Conservation (phyloP, 2,888 invertebrate genomes). For the Ischnus inquisitorius region DNA sequence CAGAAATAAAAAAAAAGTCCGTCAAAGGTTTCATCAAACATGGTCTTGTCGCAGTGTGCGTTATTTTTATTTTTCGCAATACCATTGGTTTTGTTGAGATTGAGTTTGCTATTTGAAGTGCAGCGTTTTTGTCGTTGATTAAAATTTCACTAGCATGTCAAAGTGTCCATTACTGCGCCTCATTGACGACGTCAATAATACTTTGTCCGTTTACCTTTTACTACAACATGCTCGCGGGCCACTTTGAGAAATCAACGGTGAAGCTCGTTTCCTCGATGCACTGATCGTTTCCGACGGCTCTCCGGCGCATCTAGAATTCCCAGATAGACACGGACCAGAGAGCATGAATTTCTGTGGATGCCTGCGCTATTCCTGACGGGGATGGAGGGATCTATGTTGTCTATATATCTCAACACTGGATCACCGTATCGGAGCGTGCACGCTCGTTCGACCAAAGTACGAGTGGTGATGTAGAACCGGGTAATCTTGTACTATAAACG, state of each 20-base stretch:
- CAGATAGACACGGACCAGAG: conserved; percentile 52
- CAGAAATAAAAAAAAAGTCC: too few species aligned
- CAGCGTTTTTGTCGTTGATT: neutral
- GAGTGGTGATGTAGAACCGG: conserved; percentile 52
- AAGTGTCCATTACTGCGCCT: neutral
- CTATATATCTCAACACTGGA: conserved; percentile 63
- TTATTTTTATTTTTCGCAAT: too few species aligned
- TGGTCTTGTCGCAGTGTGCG: too few species aligned
- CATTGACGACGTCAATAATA: neutral
- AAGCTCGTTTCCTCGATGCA: conserved; percentile 33
- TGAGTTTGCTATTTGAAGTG: too few species aligned
- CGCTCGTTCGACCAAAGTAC: conserved; percentile 60
- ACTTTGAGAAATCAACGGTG: conserved; percentile 53
- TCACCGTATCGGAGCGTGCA: conserved; percentile 60
- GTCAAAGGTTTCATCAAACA: too few species aligned
- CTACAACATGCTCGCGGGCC: conserved; percentile 6
- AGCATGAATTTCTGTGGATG: conserved; percentile 62
- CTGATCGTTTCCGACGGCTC: conserved; percentile 45
- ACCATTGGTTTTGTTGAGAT: too few species aligned
- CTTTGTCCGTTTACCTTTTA: neutral
- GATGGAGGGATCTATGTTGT: conserved; percentile 52
- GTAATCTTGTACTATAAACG: conserved; percentile 45
- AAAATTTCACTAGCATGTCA: neutral
- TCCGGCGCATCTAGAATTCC: conserved; percentile 56
- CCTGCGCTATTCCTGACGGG: conserved; percentile 48